phyloP scores from a whole-genome alignment of 2,797 vertebrate species.

The Helicolenus hilgendorfi region DNA sequence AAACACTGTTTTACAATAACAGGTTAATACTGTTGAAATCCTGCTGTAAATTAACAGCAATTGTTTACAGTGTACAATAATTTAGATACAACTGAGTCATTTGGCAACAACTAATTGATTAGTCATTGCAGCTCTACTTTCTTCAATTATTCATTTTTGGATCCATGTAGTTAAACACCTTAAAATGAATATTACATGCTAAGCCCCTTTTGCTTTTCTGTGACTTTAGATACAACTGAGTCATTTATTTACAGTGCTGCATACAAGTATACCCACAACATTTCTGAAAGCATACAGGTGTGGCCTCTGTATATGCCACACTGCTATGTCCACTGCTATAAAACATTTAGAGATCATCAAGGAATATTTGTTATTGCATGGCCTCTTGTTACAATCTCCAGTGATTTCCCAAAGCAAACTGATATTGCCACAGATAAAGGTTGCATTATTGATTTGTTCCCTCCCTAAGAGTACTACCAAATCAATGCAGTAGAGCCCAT shows the following conservation, averaged over 20 bases:
- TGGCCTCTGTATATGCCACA: neutral
- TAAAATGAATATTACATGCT: no score
- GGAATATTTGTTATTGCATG: neutral
- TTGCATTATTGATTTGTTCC: slow-evolving; percentile 67
- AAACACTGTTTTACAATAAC: no score
- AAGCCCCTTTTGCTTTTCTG: no score
- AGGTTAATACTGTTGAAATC: no score
- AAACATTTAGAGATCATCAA: neutral
- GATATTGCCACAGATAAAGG: slow-evolving; percentile 59
- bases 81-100: no score
- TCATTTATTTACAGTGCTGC: neutral
- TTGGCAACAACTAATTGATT: no score
- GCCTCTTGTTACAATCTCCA: slow-evolving; percentile 58
- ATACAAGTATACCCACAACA: neutral
- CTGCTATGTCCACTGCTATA: neutral
- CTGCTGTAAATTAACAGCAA: no score
- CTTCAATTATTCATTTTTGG: no score
- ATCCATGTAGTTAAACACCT: no score
- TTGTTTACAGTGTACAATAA: no score
- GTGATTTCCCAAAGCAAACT: slow-evolving; percentile 38
- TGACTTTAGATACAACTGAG: neutral
- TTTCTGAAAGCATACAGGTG: neutral
- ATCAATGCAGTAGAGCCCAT: slow-evolving; percentile 64
- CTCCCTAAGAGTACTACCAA: slow-evolving; percentile 42
- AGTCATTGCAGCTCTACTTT: no score